phyloP scores from a whole-genome alignment of 2,113 vertebrate genomes.

The Centropus unirufus region DNA sequence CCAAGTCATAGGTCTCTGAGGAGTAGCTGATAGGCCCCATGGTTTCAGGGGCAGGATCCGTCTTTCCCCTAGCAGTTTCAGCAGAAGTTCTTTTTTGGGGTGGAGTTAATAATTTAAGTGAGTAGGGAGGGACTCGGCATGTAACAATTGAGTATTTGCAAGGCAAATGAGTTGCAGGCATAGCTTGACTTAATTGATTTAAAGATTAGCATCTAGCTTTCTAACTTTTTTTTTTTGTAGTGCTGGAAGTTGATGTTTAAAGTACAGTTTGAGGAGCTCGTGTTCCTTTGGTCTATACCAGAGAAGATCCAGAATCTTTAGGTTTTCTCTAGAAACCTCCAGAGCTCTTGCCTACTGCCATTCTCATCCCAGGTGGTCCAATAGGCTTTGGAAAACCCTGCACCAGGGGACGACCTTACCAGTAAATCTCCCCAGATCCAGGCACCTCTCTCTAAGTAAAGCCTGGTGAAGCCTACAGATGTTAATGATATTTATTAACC shows the following conservation, averaged over 20 bases:
- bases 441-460: not conserved
- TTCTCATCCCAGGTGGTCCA: fast-evolving
- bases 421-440: not conserved
- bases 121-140: not conserved
- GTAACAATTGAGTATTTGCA: slow-evolving; percentile 46
- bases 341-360: not conserved
- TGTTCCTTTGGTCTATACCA: not conserved
- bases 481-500: not conserved
- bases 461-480: not conserved
- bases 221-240: not conserved
- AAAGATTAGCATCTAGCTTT: not conserved
- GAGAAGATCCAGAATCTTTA: not conserved
- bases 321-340: not conserved
- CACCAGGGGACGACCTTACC: not conserved
- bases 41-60: not conserved
- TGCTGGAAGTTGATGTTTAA: not conserved
- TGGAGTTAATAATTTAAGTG: not conserved
- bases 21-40: slow-evolving; percentile 50
- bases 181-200: not conserved
- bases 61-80: slow-evolving; percentile 11
- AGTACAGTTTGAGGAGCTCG: not conserved
- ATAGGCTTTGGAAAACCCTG: not conserved
- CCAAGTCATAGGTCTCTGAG: slow-evolving; percentile 49
- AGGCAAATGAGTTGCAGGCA: slow-evolving; percentile 52
- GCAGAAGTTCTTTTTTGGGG: slow-evolving; percentile 27